phyloP scores from a whole-genome alignment of 2,888 invertebrate species.

The Myathropa florea region DNA sequence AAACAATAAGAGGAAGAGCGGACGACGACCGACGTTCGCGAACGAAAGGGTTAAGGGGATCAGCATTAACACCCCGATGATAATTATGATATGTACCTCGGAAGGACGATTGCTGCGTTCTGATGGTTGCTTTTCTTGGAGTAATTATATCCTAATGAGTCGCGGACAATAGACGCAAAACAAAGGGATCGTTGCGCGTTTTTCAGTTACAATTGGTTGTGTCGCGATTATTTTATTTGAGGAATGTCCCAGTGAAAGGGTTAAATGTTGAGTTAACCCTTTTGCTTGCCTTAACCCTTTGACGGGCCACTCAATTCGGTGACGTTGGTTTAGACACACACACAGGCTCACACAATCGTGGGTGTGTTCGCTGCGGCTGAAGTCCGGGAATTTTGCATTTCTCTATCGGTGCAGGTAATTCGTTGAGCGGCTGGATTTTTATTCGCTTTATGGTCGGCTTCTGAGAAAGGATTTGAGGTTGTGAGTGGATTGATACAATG shows the following conservation, averaged over 20 bases:
- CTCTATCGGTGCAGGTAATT: not conserved
- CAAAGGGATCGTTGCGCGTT: conserved; percentile 61
- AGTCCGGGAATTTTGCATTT: not conserved
- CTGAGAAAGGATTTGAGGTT: not conserved
- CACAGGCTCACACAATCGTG: not conserved
- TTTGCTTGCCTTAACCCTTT: conserved; percentile 36
- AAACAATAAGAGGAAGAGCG: not conserved
- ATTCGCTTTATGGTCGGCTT: not conserved
- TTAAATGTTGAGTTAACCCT: conserved; percentile 20
- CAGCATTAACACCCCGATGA: not conserved
- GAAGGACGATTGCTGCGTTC: not conserved
- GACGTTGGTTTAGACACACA: not conserved
- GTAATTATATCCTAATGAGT: conserved; percentile 66
- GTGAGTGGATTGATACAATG: not conserved
- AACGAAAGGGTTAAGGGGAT: conserved; percentile 6
- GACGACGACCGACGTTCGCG: not conserved
- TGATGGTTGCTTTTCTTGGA: conserved; percentile 47
- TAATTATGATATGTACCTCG: not conserved
- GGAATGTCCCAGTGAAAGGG: conserved; percentile 45
- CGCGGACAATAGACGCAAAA: conserved; percentile 43
- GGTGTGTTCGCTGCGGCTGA: not conserved
- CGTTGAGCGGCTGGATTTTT: not conserved
- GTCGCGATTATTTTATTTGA: conserved; percentile 48
- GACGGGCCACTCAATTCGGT: not conserved
- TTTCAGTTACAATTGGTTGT: conserved; percentile 1